Evolutionary conservation across 2,888 invertebrate species (phyloP).

Genomic region (Drosophila macrospina): DNA sequence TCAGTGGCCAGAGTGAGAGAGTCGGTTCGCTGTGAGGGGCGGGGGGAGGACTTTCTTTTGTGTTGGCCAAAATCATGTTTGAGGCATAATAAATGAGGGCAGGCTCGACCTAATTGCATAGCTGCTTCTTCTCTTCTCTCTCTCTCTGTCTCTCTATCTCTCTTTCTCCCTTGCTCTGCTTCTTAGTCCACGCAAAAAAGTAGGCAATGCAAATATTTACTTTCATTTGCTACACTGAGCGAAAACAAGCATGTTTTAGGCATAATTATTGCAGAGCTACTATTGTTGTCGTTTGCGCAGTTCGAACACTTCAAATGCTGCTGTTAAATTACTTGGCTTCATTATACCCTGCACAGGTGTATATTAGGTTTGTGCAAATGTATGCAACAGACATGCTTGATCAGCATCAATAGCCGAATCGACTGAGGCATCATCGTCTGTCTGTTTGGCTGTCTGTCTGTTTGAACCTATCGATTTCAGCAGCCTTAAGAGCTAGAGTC

Average conservation of each 20-base stretch:
- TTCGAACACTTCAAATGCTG: background rate
- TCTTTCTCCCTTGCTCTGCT: background rate
- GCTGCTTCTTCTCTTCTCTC: background rate
- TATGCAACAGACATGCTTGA: too few relatives aligned
- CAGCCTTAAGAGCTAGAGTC: too few relatives aligned
- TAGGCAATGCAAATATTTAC: conserved; percentile 60
- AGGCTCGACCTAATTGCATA: conserved; percentile 55
- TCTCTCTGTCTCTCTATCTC: background rate
- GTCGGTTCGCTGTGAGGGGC: too few relatives aligned
- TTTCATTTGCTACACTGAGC: conserved; percentile 37
- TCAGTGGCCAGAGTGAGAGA: background rate
- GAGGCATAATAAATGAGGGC: conserved; percentile 55
- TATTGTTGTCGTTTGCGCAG: background rate
- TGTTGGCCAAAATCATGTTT: conserved; percentile 34
- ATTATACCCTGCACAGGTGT: too few relatives aligned
- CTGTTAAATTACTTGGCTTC: conserved; percentile 21
- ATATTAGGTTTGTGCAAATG: too few relatives aligned
- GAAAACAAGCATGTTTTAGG: conserved; percentile 5
- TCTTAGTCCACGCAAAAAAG: conserved; percentile 46
- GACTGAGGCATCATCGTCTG: too few relatives aligned
- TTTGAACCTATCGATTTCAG: too few relatives aligned
- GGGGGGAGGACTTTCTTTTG: conserved; percentile 26
- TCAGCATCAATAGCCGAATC: too few relatives aligned
- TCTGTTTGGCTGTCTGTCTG: too few relatives aligned
- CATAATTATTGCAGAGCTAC: background rate